These are phyloP conservation scores for Psittacus erithacus DNA, from an alignment of 2,113 vertebrate genomes.

Conservation along the genomic window DNA sequence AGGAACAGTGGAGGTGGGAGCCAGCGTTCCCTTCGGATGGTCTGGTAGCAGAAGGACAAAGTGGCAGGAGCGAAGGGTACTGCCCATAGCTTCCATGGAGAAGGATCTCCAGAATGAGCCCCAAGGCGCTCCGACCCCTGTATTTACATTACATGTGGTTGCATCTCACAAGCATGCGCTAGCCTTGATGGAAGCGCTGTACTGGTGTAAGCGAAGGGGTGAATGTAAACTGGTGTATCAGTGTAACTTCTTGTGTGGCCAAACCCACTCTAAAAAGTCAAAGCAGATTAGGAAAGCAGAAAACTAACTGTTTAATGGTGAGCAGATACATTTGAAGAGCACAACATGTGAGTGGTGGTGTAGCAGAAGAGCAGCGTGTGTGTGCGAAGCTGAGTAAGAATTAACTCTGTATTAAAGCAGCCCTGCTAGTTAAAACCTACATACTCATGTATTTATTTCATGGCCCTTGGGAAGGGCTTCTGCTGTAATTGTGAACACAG, in stretches of 20 bases:
- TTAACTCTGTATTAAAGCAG: not conserved
- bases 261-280: not conserved
- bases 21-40: rapidly evolving
- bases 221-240: not conserved
- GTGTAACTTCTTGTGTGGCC: constrained; percentile 27
- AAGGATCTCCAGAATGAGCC: not conserved
- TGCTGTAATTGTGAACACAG: not conserved
- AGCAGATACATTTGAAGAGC: not conserved
- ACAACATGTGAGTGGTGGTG: not conserved
- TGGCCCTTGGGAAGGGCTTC: not conserved
- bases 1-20: rapidly evolving
- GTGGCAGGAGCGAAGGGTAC: not conserved
- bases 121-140: not conserved
- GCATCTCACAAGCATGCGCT: not conserved
- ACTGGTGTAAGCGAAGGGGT: not conserved
- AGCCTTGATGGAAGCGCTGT: not conserved
- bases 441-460: not conserved
- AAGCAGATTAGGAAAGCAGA: not conserved
- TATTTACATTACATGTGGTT: not conserved
- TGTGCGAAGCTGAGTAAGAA: not conserved
- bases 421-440: not conserved
- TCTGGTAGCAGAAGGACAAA: not conserved
- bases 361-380: not conserved
- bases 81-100: rapidly evolving
- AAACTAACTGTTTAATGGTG: not conserved